Evolutionary conservation across 2,113 vertebrate species (phyloP).

Genomic region (Tachycineta bicolor): DNA sequence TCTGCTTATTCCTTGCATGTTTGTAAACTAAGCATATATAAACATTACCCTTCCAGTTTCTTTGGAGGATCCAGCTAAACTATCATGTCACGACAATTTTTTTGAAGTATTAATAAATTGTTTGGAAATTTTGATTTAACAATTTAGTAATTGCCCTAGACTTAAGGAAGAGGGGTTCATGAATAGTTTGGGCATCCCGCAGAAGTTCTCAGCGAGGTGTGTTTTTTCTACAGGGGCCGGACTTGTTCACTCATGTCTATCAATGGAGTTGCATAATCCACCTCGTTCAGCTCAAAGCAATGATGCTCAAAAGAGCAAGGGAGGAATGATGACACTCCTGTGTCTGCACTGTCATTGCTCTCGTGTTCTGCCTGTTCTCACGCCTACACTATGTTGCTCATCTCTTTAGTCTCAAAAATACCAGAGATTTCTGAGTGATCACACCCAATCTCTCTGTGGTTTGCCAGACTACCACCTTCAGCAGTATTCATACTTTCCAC

Average conservation of each 20-base stretch:
- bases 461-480: not conserved
- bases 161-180: not conserved
- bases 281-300: not conserved
- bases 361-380: not conserved
- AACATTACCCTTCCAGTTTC: not conserved
- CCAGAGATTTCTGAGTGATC: not conserved
- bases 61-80: not conserved
- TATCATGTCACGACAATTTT: not conserved
- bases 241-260: not conserved
- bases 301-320: not conserved
- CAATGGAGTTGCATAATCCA: not conserved
- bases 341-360: not conserved
- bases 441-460: not conserved
- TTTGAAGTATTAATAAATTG: not conserved
- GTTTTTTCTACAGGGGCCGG: fast-evolving
- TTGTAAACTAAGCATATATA: not conserved
- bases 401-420: not conserved
- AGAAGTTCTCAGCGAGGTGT: not conserved
- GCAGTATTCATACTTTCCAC: not conserved
- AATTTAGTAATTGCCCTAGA: not conserved
- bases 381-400: not conserved
- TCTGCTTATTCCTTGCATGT: not conserved
- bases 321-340: not conserved
- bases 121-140: not conserved
- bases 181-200: not conserved